Base-by-base conservation (phyloP, 2,113 vertebrate genomes). In the Apaloderma vittatum region DNA sequence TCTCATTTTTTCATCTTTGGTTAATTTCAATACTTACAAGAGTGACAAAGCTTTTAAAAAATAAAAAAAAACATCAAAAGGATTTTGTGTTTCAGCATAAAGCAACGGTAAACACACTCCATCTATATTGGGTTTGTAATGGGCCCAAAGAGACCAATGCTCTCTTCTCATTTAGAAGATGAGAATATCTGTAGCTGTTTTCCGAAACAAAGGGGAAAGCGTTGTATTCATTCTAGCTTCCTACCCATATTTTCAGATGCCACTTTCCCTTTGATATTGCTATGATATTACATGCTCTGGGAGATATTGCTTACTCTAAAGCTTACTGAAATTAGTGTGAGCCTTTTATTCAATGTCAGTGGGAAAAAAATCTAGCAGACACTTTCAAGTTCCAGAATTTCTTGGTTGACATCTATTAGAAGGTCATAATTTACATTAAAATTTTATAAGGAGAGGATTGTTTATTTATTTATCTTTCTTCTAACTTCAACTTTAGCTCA, bases 121-220 rank as follows among this genome's bases (percentile, higher is more conserved):
- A 52, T 34, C 27, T 40, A 4, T 13, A 15, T 0, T 54, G 34
- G 4, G 9, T 76, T 77, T 68, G 27, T 4, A 71, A 21, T 30
- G 16, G 13, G 32, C 8, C 6, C 6, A n/a, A 6, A 2, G 4
- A 59, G 8, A 49, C 13, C 18, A 72, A 12, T 54, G 11, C 1
- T 45, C 9, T 12, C 2, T 40, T 40, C 16, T n/a, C 4, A 19
- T 59, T 84, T 55, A 43, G 19, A 46, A 61, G 26, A 4, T 23
- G 12, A 3, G 5, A 59, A 19, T 36, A 29, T 8, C 8, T 46
- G 14, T 11, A 61, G 3, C 4, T 73, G 24, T 29, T 55, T 51
- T 46, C 9, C 52, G 63, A 72, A 84, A 89, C 15, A 45, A 12
- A 34, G 46, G 7, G 46, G 24, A 86, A 76, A 80, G 0, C 43